Evolutionary conservation across 2,113 vertebrate genomes (phyloP), one percentile per base, ranked within the genome.

Genomic region (Corythoichthys intestinalis): DNA sequence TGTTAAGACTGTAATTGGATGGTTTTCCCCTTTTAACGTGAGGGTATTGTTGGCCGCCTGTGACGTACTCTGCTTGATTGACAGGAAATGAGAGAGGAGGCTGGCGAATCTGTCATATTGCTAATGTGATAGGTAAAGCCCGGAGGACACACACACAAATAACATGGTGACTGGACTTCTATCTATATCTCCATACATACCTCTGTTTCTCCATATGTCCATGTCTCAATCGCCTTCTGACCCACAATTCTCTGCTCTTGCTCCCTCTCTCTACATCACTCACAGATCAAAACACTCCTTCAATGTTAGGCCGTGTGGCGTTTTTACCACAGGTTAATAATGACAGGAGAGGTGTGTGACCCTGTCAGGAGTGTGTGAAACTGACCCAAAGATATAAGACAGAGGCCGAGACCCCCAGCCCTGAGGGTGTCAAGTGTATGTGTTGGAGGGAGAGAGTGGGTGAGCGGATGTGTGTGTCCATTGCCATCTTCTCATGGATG

Each of bases 381-480:
- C 89, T 90, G 87, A 89, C 87, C 89, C 86, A 82, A 86, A 85
- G 86, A 86, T 81, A 85, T 81, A 80, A 87, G 87, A 89, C 87
- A 88, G 85, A 61, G 81, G 86, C 83, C 70, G 37, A 78, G 78
- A 83, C 86, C 83, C 79, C 70, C 76, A 82, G 86, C 84, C 87
- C 79, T 46, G 54, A 77, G 85, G 86, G 76, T 78, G 74, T 69
- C 50, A 49, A 67, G 73, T 75, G 75, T 70, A 59, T 66, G 76
- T 70, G 74, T 68, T 50, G 69, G 44, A 56, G 65, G 49, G 49
- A 59, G n/a, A 2, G 0, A 56, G 15, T 65, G 15, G 48, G 64
- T 66, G 20, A 20, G 38, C 8, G 17, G 4, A 28, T 35, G 62
- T 48, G 85, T 71, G 73, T 77, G 82, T 86, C 75, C 77, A 77